Evolutionary conservation across 2,797 vertebrate species (phyloP).

Genomic region (Telmatherina bonti): DNA sequence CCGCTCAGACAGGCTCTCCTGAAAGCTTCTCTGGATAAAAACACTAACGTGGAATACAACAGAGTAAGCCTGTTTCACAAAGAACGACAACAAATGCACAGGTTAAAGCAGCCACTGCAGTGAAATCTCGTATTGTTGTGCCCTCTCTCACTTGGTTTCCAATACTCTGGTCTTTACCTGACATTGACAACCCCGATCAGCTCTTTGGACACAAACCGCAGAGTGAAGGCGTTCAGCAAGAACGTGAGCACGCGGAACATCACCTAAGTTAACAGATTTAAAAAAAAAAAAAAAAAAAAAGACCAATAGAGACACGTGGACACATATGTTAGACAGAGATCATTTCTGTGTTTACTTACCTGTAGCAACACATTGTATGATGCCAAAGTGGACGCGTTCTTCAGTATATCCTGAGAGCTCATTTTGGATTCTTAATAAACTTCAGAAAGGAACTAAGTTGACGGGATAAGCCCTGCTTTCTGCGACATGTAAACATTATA

Average conservation of each 20-base stretch:
- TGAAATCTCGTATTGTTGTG: background rate
- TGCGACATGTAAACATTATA: background rate
- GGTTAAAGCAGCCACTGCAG: background rate
- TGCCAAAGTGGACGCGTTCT: constrained; percentile 73
- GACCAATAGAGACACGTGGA: background rate
- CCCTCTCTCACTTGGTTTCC: background rate
- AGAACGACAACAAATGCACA: constrained; percentile 11
- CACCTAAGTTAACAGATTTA: constrained; percentile 81
- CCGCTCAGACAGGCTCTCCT: constrained; percentile 94
- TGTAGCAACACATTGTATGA: constrained; percentile 82
- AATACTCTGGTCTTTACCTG: constrained; percentile 84
- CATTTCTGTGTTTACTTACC: constrained; percentile 48
- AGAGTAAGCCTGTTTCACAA: constrained; percentile 86
- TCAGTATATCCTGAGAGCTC: constrained; percentile 77
- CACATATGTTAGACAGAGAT: accelerated
- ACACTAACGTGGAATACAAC: constrained; percentile 92
- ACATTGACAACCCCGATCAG: constrained; percentile 94
- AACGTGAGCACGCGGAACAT: constrained; percentile 93
- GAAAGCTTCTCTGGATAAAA: constrained; percentile 96
- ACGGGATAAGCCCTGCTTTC: background rate
- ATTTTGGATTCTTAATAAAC: constrained; percentile 47
- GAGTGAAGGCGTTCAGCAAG: constrained; percentile 92
- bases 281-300: too few relatives aligned
- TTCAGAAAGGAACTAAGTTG: background rate
- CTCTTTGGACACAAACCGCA: constrained; percentile 95